Base-by-base conservation (phyloP, 2,797 vertebrate species). In the Vultur gryphus region DNA sequence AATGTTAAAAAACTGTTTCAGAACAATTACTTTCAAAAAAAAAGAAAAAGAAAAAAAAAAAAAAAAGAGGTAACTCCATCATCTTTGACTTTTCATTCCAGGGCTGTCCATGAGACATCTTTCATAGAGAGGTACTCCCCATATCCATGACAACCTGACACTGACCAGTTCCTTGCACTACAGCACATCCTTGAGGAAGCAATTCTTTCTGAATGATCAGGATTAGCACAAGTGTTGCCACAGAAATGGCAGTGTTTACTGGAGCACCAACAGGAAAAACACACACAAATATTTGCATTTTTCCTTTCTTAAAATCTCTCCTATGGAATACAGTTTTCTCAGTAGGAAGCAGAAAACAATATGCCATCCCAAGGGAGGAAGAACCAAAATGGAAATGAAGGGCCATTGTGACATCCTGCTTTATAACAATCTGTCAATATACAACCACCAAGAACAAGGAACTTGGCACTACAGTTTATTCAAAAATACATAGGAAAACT, bases 291-390 rank as follows among this genome's bases (percentile, higher is more conserved):
- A 92, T 83, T 93, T 91, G 37, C 88, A 72, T 61, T 72, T 89
- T 85, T 72, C 58, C 87, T 70, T 70, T 52, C 23, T 52, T 62
- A 57, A 80, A 44, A 55, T 59, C 43, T 88, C 61, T 89, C 87
- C 54, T 76, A 4, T 41, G 57, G 76, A 93, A 94, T 64, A 85
- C 35, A 75, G 35, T 79, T 94, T 94, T 97, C 90, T 57, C 78
- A 65, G 75, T 87, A 93, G 97, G 96, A 97, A 97, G 81, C 70
- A 95, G 64, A 95, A 94, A 95, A 96, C 96, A 97, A 95, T 97
- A 87, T 71, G 37, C 57, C 89, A 52, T 64, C 97, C 94, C 95
- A 92, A 67, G 92, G 86, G 95, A 96, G 94, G 96, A 96, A 96
- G 93, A 92, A 65, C 88, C 55, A 93, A 92, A 95, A 95, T 90